These are phyloP conservation scores for Acheta domesticus DNA, from an alignment of 2,888 invertebrate species.

Conservation along the genomic window DNA sequence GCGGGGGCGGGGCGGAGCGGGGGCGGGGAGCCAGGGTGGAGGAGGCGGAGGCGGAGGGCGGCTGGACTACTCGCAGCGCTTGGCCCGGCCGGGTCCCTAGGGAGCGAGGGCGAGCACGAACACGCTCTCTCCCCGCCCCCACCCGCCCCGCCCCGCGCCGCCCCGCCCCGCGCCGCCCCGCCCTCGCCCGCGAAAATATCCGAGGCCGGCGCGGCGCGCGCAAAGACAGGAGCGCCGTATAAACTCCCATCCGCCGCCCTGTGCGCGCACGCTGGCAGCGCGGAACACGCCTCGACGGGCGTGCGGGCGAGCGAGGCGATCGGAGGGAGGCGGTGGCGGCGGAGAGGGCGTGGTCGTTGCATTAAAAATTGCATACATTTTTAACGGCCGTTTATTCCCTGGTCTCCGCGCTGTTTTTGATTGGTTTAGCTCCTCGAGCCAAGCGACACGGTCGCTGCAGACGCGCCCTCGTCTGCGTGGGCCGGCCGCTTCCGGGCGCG, in stretches of 20 bases:
- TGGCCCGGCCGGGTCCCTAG: neutral
- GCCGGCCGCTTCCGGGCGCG: too few species aligned
- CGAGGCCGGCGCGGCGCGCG: neutral
- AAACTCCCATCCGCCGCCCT: too few species aligned
- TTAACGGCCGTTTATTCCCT: neutral
- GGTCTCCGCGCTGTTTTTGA: slow-evolving; percentile 18
- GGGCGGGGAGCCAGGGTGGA: neutral
- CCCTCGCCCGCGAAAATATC: neutral
- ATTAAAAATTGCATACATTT: slow-evolving; percentile 18
- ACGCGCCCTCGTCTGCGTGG: neutral
- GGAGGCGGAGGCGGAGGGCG: neutral
- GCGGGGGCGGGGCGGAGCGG: neutral
- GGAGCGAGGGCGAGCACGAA: neutral
- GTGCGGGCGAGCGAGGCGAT: neutral
- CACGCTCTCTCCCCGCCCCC: neutral
- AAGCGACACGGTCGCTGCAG: neutral
- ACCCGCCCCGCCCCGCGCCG: too few species aligned
- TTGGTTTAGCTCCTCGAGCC: neutral
- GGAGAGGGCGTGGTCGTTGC: neutral
- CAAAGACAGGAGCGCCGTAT: neutral
- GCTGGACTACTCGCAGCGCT: neutral
- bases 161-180: neutral
- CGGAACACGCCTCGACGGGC: neutral
- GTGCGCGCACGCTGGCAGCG: too few species aligned
- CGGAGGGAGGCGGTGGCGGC: neutral